Evolutionary conservation across 2,888 invertebrate species (phyloP).

Genomic region (Leucoma salicis): DNA sequence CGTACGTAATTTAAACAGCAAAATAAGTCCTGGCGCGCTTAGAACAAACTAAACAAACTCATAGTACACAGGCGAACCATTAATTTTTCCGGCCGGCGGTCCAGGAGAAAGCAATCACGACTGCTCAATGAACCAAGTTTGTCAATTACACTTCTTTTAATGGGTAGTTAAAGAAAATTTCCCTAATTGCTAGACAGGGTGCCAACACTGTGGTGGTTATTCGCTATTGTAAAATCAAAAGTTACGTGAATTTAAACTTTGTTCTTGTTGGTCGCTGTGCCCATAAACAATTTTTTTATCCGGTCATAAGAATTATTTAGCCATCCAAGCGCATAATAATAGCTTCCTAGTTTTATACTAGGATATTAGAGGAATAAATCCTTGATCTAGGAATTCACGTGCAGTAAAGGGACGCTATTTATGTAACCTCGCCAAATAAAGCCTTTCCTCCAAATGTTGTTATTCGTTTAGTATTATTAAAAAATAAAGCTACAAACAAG

Average conservation of each 20-base stretch:
- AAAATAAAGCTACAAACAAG: no score
- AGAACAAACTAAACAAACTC: constrained; percentile 45
- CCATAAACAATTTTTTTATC: no score
- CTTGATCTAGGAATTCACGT: no score
- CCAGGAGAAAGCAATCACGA: constrained; percentile 64
- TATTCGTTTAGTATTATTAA: no score
- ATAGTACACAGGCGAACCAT: constrained; percentile 52
- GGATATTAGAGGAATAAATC: no score
- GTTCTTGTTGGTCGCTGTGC: no score
- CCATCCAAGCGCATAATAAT: no score
- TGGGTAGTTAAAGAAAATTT: constrained; percentile 64
- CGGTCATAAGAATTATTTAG: no score
- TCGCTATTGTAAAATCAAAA: constrained; percentile 34
- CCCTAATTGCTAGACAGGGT: constrained; percentile 56
- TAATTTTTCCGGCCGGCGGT: constrained; percentile 58
- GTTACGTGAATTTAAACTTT: constrained; percentile 44
- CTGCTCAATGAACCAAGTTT: constrained; percentile 69
- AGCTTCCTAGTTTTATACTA: no score
- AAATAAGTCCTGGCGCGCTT: constrained; percentile 33
- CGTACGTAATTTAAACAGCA: constrained; percentile 42
- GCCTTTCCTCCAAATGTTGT: no score
- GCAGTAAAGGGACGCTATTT: no score
- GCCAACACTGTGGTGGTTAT: constrained; percentile 45
- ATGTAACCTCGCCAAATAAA: no score
- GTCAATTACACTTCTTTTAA: constrained; percentile 71